Base-by-base conservation (phyloP, 2,888 invertebrate species). In the Thereva nobilitata region DNA sequence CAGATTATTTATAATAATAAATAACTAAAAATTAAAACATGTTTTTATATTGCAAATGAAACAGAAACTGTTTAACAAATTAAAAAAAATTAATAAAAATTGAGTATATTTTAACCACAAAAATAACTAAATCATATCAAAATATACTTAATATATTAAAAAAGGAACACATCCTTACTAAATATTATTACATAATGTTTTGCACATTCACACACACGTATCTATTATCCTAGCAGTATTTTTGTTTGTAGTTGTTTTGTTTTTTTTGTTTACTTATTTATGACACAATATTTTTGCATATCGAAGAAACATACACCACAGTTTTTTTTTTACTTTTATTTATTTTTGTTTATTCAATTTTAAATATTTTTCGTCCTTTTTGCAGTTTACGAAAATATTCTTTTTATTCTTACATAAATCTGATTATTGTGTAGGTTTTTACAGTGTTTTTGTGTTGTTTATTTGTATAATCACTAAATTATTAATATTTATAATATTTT, bases 221-320 rank as follows among this genome's bases (percentile, higher is more conserved):
- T 23, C 23, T 23, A 23, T 23, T 23, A 23, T 23, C 23, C 23
- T 23, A 61, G 61, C 41, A 61, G 61, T 38, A 50, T 10, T 23
- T 50, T 61, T 50, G 50, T 50, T 61, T 61, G 37, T 45, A 10
- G 50, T 50, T 50, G 41, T 50, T 50, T 41, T 40, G 40, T 40
- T 23, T 61, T 61, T 40, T 23, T 50, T 50, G 49, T 50, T 40
- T 8, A 45, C 50, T 65, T 56, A 54, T 35, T 55, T 56, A 66
- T 66, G 66, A 56, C 66, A 66, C 66, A 66, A 66, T 50, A 37
- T 23, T 47, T 57, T 12, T 49, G 66, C 56, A 66, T 56, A 56
- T 56, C 50, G 66, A 66, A 66, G 52, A 55, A 38, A 56, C 49
- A 49, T 49, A 40, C 35, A 64, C n/a, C 10, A 41, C 37, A 52